Percentiles rank a stretch among this genome's conserved stretches.
phyloP scores from a whole-genome alignment of 2,113 vertebrate species.

The Colistium nudipinnis region DNA sequence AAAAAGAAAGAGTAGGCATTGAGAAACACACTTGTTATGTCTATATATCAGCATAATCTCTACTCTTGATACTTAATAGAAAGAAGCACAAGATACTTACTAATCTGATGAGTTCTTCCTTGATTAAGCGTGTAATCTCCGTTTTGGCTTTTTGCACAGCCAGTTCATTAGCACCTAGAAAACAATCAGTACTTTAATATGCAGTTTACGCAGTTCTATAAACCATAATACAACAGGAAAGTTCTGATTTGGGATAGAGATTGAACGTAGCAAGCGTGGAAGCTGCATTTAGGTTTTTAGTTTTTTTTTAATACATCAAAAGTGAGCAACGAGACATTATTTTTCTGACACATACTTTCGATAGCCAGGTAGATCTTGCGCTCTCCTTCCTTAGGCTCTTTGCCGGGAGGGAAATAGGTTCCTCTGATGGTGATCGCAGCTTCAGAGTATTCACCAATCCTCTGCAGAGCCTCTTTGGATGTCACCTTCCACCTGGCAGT shows the following conservation, averaged over 20 bases:
- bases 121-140: constrained; percentile 97
- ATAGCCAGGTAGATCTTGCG: constrained; percentile 99
- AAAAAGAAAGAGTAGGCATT: constrained; percentile 26
- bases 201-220: neutral
- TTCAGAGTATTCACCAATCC: constrained; percentile 98
- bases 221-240: neutral
- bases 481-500: constrained; percentile 99
- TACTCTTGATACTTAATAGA: neutral
- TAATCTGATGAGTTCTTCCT: constrained; percentile 98
- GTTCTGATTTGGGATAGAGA: neutral
- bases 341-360: constrained; percentile 86
- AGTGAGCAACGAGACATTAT: neutral
- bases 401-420: constrained; percentile 97
- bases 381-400: constrained; percentile 98
- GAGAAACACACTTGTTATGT: neutral
- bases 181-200: neutral
- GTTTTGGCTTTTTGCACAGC: constrained; percentile 99
- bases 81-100: constrained; percentile 79
- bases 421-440: constrained; percentile 99
- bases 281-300: no score
- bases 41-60: neutral
- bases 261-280: no score
- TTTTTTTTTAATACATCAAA: no score
- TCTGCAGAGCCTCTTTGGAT: constrained; percentile 97
- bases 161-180: constrained; percentile 94